Evolutionary conservation across 2,113 vertebrate genomes (phyloP), one percentile per base, ranked within the genome.

Genomic region (Psephotus haematonotus): DNA sequence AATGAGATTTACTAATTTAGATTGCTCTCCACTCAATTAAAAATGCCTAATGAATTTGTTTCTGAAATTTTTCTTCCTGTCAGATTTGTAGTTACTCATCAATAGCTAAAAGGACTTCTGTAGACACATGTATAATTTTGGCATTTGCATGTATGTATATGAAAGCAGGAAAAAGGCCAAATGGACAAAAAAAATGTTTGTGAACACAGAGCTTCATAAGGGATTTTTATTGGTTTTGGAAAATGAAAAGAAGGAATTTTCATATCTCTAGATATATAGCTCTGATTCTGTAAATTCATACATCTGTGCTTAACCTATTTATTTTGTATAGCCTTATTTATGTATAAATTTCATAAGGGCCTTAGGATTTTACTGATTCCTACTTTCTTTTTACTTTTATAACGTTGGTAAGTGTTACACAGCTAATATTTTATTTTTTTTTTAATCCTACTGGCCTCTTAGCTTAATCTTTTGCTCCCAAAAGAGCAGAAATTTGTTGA

Each of bases 81-180:
- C 15, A 39, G 2, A 53, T 79, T 79, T 60, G 3, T 71, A 76
- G 10, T 50, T 76, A 55, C 9, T 14, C 6, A 76, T 60, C 7
- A 60, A 18, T 27, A 60, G 6, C 23, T 64, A 17, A 64, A 82
- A 82, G 50, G 37, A 50, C 2, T 44, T 59, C 31, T 5, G 2
- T 15, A 35, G 33, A 63, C 14, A 23, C 7, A 35, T 10, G 63
- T 1, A 27, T 41, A 62, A 44, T 62, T 75, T 67, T 43, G 2
- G 0, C 0, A 35, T 6, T 72, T 69, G 2, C 6, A 11, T 55
- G 15, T 27, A 15, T 33, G 23, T 15, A 39, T 35, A 14, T 29
- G 35, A 69, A 88, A 13, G 13, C 20, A 55, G 28, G 52, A 83
- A 72, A 11, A 74, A 59, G 17, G 18, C 3, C 0, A 1, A 23